phyloP scores from a whole-genome alignment of 1,140 invertebrate genomes.

The Microplitis demolitor region DNA sequence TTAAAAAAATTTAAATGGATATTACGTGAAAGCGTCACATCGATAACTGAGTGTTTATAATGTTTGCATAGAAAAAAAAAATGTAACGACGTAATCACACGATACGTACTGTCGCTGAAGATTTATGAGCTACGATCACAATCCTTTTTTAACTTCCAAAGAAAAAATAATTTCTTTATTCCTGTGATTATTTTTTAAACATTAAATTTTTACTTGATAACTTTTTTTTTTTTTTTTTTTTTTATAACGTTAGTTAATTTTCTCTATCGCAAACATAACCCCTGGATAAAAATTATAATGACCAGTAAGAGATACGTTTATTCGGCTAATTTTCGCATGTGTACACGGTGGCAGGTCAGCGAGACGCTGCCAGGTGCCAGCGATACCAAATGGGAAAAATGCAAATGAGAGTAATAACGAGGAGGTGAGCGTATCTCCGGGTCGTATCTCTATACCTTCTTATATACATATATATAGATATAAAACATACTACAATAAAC shows the following conservation, averaged over 20 bases:
- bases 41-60: conserved; percentile 3
- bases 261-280: neutral
- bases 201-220: no score
- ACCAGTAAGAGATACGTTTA: conserved; percentile 19
- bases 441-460: conserved; percentile 26
- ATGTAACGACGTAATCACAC: no score
- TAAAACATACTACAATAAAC: neutral
- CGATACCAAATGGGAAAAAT: conserved; percentile 33
- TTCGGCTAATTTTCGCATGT: conserved; percentile 16
- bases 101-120: neutral
- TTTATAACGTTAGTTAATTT: no score
- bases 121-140: no score
- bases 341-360: neutral
- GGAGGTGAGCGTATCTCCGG: conserved; percentile 36
- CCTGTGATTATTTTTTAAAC: no score
- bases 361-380: conserved; percentile 19
- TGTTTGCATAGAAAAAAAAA: neutral
- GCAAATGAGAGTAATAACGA: conserved; percentile 38
- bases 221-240: no score
- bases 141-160: no score
- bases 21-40: conserved; percentile 6
- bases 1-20: neutral
- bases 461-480: neutral
- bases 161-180: no score
- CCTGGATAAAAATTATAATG: conserved; percentile 3